Base-by-base conservation (phyloP, 2,113 vertebrate species). In the Anolis sagrei region DNA sequence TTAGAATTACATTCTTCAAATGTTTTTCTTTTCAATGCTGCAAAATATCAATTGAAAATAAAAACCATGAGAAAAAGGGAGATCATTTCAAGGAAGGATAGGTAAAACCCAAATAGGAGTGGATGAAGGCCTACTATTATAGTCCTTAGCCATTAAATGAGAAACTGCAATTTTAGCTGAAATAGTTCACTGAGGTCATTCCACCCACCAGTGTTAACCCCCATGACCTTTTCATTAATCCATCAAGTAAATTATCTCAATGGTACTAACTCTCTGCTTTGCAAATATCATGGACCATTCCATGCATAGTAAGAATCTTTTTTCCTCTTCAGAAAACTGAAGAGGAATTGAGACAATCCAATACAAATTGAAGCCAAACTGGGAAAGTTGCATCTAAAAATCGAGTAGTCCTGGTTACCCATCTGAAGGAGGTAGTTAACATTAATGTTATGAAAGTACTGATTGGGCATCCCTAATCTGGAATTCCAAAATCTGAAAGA, bases 101-200 rank as follows among this genome's bases (percentile, higher is more conserved):
- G 32, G 19, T 16, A 48, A 36, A 83, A 74, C 19, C 7, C 2
- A 44, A 75, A 61, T 73, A 36, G 81, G 54, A 86, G 86, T 81
- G 83, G 64, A 80, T 66, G 84, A 92, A 86, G 82, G 51, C 29
- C 86, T 89, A 91, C 86, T 90, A 88, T 66, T 54, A 76, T 0
- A 0, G 90, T 80, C 7, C 10, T 83, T 75, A 89, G 79, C 84
- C 84, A 89, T 78, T 92, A 89, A 92, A 93, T 87, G 70, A 92
- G 88, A 85, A 81, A 90, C 51, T 75, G 83, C 77, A 83, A 85
- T 82, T 81, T 89, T 13, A 91, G 78, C 81, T 91, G 92, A 93
- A 94, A 94, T 74, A 86, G 88, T 87, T 95, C 93, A 94, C 90
- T 82, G 94, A 93, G 90, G 83, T 93, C 91, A 92, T 87, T 93